These are phyloP conservation scores for Myotis yumanensis DNA, from an alignment of 2,113 vertebrate species.

Conservation along the genomic window DNA sequence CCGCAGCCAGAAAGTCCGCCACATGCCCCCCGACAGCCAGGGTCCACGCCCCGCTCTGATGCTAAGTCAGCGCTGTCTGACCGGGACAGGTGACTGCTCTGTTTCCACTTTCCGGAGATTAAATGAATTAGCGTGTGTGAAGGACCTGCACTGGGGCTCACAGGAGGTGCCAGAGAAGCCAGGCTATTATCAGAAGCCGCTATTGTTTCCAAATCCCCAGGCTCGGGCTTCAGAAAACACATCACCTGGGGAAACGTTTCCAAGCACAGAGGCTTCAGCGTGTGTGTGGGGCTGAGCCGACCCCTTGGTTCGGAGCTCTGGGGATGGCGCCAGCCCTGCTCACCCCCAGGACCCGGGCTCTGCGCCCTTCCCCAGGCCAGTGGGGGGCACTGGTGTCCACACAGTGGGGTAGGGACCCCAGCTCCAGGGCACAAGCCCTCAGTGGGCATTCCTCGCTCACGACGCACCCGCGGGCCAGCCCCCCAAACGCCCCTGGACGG, in stretches of 20 bases:
- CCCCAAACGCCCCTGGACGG: not conserved
- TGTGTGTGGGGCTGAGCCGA: not conserved
- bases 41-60: not conserved
- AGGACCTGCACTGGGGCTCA: not conserved
- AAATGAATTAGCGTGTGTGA: rapidly evolving
- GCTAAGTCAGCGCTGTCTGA: not conserved
- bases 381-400: not conserved
- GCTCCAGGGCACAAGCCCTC: not conserved
- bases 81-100: not conserved
- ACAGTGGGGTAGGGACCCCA: not conserved
- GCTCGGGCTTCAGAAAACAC: not conserved
- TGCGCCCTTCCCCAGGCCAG: not conserved
- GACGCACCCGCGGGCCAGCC: rapidly evolving
- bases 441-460: rapidly evolving
- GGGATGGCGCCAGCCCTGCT: not conserved
- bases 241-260: not conserved
- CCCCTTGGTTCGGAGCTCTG: rapidly evolving
- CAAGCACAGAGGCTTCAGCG: rapidly evolving
- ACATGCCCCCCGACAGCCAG: not conserved
- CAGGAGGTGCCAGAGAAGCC: not conserved
- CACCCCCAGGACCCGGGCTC: not conserved
- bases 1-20: no score
- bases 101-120: not conserved
- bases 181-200: not conserved
- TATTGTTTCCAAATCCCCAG: not conserved